phyloP scores from a whole-genome alignment of 2,797 vertebrate species.

The Molossus molossus region DNA sequence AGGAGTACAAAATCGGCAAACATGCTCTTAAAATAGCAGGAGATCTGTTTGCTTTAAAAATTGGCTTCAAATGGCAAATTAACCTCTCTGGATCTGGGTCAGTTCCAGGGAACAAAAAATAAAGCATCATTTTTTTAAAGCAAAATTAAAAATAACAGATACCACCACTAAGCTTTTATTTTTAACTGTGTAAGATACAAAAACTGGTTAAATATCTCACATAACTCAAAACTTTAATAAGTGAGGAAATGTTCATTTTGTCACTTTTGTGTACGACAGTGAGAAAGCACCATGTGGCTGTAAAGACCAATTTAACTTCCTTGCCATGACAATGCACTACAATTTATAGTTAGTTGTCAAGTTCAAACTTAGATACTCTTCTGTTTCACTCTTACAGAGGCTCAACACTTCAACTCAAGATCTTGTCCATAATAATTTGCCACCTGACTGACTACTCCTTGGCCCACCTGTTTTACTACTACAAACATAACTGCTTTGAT shows the following conservation, averaged over 20 bases:
- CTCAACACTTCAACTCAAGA: neutral
- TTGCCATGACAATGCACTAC: neutral
- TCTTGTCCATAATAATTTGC: neutral
- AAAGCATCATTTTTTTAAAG: slow-evolving; percentile 57
- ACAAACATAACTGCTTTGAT: neutral
- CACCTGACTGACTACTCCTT: neutral
- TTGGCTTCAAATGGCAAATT: slow-evolving; percentile 61
- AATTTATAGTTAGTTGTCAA: neutral
- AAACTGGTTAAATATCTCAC: slow-evolving; percentile 40
- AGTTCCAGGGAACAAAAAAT: slow-evolving; percentile 14
- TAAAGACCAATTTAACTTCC: neutral
- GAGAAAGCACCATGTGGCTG: neutral
- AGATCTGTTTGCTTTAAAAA: slow-evolving; percentile 68
- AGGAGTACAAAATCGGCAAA: slow-evolving; percentile 49
- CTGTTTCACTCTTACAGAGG: neutral
- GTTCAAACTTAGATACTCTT: neutral
- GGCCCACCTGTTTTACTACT: neutral
- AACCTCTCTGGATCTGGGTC: slow-evolving; percentile 64
- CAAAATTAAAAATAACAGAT: slow-evolving; percentile 59
- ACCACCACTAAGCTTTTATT: neutral
- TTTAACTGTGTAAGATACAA: slow-evolving; percentile 2
- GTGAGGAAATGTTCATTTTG: neutral
- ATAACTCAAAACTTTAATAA: slow-evolving; percentile 11
- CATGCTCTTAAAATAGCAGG: slow-evolving; percentile 46
- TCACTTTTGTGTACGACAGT: neutral